Conservation (phyloP, 2,888 invertebrate genomes). For the Orthonychiurus folsomi region DNA sequence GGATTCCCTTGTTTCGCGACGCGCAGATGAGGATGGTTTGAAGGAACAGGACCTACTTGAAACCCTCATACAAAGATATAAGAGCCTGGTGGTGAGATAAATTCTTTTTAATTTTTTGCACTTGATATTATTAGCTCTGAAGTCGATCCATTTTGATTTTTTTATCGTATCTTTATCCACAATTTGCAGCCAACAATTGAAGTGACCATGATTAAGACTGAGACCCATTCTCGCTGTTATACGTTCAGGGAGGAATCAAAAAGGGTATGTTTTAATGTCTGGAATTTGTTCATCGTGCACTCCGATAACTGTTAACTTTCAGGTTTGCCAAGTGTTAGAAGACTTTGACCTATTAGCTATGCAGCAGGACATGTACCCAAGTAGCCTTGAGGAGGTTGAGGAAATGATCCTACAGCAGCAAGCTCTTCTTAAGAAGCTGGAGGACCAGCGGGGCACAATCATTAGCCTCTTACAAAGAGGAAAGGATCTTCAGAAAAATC, state of each 20-base stretch:
- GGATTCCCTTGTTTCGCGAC: conserved; percentile 72
- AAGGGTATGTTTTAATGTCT: conserved; percentile 64
- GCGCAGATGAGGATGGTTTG: conserved; percentile 68
- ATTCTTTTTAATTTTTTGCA: too few relatives aligned
- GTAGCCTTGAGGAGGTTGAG: conserved; percentile 63
- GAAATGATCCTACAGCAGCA: conserved; percentile 73
- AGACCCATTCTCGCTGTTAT: conserved; percentile 84
- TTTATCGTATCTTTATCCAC: too few relatives aligned
- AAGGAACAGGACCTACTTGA: conserved; percentile 74
- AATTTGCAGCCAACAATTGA: conserved; percentile 77
- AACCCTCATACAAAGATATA: conserved; percentile 73
- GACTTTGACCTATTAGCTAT: conserved; percentile 64
- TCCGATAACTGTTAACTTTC: conserved; percentile 8
- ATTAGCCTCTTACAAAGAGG: conserved; percentile 86
- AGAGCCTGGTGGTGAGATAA: conserved; percentile 82
- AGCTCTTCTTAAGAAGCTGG: conserved; percentile 67
- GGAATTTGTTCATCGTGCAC: not conserved
- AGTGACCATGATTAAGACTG: conserved; percentile 84
- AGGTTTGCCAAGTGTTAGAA: conserved; percentile 53
- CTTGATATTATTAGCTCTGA: too few relatives aligned
- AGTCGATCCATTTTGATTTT: too few relatives aligned
- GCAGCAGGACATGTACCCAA: conserved; percentile 52
- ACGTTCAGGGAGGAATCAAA: conserved; percentile 81
- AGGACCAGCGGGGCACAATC: conserved; percentile 65
- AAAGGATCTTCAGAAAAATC: conserved; percentile 75